Percentiles rank a stretch among this genome's conserved stretches.
Conservation (phyloP, 2,888 invertebrate genomes). For the Deroplatys truncata region DNA sequence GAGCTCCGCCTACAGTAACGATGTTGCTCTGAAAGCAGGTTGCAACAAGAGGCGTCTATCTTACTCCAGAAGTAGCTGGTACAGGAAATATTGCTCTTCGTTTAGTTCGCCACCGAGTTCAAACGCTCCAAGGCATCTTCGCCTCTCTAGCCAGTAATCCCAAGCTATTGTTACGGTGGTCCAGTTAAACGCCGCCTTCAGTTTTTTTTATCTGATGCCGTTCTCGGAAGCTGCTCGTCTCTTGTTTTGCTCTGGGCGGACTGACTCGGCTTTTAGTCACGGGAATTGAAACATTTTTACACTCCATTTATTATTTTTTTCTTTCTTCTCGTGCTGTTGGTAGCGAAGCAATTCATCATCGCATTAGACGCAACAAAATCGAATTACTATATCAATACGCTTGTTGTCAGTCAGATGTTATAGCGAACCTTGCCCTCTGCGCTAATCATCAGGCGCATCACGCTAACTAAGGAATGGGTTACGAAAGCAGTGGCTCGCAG, state of each 20-base stretch:
- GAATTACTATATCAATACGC: not conserved
- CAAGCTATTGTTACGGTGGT: not conserved
- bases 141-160: not conserved
- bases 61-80: not conserved
- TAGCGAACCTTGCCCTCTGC: too few species aligned
- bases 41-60: too few species aligned
- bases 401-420: not conserved
- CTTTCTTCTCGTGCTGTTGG: not conserved
- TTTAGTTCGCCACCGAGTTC: not conserved
- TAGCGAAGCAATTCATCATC: not conserved
- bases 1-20: too few species aligned
- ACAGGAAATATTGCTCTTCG: not conserved
- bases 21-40: too few species aligned
- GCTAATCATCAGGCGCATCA: too few species aligned
- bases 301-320: slow-evolving; percentile 11
- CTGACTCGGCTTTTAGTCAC: not conserved
- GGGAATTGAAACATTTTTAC: slow-evolving; percentile 19
- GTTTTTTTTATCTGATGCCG: not conserved
- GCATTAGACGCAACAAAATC: not conserved
- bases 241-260: not conserved
- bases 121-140: not conserved
- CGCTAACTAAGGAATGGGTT: too few species aligned
- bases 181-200: not conserved
- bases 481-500: too few species aligned
- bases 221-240: not conserved